Evolutionary conservation across 2,113 vertebrate species (phyloP).

Genomic region (Chrysochloris asiatica): DNA sequence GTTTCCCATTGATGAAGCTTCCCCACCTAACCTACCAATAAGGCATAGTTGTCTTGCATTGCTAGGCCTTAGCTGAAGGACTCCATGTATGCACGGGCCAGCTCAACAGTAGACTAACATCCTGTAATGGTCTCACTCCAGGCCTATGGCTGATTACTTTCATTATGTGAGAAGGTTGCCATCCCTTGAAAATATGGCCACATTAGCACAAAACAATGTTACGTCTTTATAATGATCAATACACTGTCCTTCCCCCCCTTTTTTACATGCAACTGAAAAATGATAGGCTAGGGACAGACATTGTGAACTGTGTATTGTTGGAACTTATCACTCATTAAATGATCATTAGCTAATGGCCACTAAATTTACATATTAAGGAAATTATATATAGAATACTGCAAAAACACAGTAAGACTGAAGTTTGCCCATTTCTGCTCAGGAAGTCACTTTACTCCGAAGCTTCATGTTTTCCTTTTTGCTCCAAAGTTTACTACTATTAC

Average conservation of each 20-base stretch:
- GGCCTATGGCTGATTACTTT: slow-evolving; percentile 41
- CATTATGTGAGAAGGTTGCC: slow-evolving; percentile 72
- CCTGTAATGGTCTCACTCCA: slow-evolving; percentile 17
- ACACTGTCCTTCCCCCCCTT: background rate
- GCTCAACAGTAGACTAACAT: background rate
- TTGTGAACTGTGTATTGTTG: slow-evolving; percentile 60
- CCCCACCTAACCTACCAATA: background rate
- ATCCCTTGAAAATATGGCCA: slow-evolving; percentile 9
- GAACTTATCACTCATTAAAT: slow-evolving; percentile 80
- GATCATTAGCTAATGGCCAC: slow-evolving; percentile 84
- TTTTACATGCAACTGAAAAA: slow-evolving; percentile 64
- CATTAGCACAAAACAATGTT: slow-evolving; percentile 72
- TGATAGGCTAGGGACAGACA: slow-evolving; percentile 58
- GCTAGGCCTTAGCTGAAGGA: background rate
- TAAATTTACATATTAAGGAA: slow-evolving; percentile 86
- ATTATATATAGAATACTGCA: slow-evolving; percentile 92
- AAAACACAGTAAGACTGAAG: slow-evolving; percentile 95
- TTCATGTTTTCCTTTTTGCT: slow-evolving; percentile 78
- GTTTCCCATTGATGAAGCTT: slow-evolving; percentile 57
- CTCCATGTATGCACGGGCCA: background rate
- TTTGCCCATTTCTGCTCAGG: slow-evolving; percentile 87
- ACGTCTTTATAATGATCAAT: slow-evolving; percentile 70
- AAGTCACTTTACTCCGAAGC: slow-evolving; percentile 85
- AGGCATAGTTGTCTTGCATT: background rate
- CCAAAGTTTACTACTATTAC: slow-evolving; percentile 82